Evolutionary conservation across 2,888 invertebrate genomes (phyloP).

Genomic region (Serrognathus titanus): DNA sequence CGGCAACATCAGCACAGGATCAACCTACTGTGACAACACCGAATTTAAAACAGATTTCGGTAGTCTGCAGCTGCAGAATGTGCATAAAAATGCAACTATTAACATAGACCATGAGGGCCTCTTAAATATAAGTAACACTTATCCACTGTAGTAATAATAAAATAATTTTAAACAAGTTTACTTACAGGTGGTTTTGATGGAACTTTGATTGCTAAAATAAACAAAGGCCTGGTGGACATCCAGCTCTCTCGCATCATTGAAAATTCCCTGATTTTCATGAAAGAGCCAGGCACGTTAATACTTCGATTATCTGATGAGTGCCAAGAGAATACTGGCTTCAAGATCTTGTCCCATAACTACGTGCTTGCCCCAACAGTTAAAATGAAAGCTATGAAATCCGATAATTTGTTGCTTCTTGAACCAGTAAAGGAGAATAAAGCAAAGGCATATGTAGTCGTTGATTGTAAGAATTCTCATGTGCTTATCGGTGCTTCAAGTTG

Average conservation of each 20-base stretch:
- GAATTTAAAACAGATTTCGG: conserved; percentile 35
- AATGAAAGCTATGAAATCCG: conserved; percentile 16
- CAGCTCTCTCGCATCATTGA: conserved; percentile 40
- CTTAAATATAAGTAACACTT: conserved; percentile 33
- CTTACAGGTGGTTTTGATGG: conserved; percentile 45
- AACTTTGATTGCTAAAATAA: conserved; percentile 34
- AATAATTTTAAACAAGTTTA: conserved; percentile 11
- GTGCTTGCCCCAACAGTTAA: conserved; percentile 25
- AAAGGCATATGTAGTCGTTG: conserved; percentile 16
- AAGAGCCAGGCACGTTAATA: conserved; percentile 34
- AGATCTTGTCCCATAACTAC: conserved; percentile 23
- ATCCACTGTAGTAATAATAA: neutral
- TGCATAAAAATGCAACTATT: conserved; percentile 38
- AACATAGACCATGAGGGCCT: conserved; percentile 32
- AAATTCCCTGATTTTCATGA: conserved; percentile 36
- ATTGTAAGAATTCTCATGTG: conserved; percentile 31
- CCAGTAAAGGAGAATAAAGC: conserved; percentile 18
- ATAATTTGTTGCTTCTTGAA: conserved; percentile 18
- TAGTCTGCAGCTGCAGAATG: conserved; percentile 35
- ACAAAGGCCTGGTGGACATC: conserved; percentile 38
- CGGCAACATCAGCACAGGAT: conserved; percentile 37
- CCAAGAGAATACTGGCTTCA: conserved; percentile 32
- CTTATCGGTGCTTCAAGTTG: conserved; percentile 32
- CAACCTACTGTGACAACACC: conserved; percentile 38
- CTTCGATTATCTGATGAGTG: conserved; percentile 38